Conservation (phyloP, 2,797 vertebrate species). For the Selene dorsalis region DNA sequence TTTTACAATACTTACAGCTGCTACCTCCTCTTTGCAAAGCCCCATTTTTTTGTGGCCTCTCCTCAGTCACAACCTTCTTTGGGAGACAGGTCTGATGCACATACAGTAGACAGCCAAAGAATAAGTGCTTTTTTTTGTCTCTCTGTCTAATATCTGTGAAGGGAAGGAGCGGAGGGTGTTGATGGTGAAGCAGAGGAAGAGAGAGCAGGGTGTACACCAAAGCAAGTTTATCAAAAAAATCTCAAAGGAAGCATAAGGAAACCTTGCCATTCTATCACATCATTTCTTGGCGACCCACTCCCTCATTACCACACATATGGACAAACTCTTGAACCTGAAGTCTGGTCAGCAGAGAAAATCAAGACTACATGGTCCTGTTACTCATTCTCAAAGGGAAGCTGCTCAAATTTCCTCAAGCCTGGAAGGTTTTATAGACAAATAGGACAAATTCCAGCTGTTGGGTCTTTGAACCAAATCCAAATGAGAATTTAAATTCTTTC, state of each 20-base stretch:
- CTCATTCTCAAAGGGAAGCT: slow-evolving; percentile 11
- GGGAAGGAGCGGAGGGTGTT: slow-evolving; percentile 10
- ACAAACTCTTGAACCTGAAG: slow-evolving; percentile 20
- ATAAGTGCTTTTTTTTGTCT: slow-evolving; percentile 22
- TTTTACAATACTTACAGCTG: slow-evolving; percentile 49
- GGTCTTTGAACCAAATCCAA: slow-evolving; percentile 37
- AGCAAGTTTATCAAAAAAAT: slow-evolving; percentile 32
- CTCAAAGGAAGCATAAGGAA: slow-evolving; percentile 23
- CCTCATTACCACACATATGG: not conserved
- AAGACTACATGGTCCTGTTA: slow-evolving; percentile 41
- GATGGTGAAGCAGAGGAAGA: slow-evolving; percentile 14
- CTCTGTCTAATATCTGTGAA: slow-evolving; percentile 24
- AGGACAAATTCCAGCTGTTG: slow-evolving; percentile 22
- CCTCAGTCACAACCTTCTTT: slow-evolving; percentile 20
- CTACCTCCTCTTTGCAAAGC: slow-evolving; percentile 66
- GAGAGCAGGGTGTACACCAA: slow-evolving; percentile 34
- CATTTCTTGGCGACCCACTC: not conserved
- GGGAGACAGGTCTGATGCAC: slow-evolving; percentile 18
- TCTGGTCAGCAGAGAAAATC: slow-evolving; percentile 45
- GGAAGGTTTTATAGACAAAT: slow-evolving; percentile 40
- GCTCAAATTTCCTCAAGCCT: slow-evolving; percentile 48
- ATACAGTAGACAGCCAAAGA: slow-evolving; percentile 61
- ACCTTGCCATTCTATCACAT: not conserved
- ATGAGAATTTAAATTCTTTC: slow-evolving; percentile 19
- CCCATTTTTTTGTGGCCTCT: slow-evolving; percentile 19